Evolutionary conservation across 1,140 invertebrate species (phyloP), one percentile per base, ranked within the genome.

Genomic region (Heliothis subflexa): DNA sequence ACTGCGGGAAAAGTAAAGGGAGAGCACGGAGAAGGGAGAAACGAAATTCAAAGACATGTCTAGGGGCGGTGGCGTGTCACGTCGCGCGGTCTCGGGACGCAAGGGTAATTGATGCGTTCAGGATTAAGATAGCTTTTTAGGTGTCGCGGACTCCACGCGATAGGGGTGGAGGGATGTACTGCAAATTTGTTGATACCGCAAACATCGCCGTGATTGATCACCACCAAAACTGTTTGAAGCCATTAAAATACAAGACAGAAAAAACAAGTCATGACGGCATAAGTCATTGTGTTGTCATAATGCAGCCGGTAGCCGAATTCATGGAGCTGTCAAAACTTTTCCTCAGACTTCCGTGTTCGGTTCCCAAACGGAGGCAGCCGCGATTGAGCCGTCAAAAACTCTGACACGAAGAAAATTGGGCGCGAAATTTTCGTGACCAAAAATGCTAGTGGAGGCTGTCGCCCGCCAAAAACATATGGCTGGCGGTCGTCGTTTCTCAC

Each of bases 341-440:
- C 74, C 49, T 49, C 61, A 68, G 11, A 66, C 61, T 77, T 77
- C 74, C 74, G 74, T 77, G 74, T 59, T 61, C 16, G 54, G 57
- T 50, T 54, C 61, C 50, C 59, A n/a, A 18, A 25, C 52, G 11
- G 62, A 77, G 61, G 49, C 50, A 55, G 70, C 33, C 74, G 59
- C 85, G 87, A 93, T 92, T 86, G 88, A 93, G 86, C 86, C 80
- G 89, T 93, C 89, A 93, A 86, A 84, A 78, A 74, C 73, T 81
- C 68, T 89, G 90, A 92, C 89, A 87, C 79, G 79, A 86, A 83
- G 83, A 88, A 90, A 91, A 90, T 92, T 90, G 85, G 88, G 85
- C 86, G 85, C 81, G 85, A 91, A 87, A 91, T 86, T 88, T 86
- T 86, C 86, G 86, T 88, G 85, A 91, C 83, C 81, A 80, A 89